phyloP scores from a whole-genome alignment of 2,888 invertebrate genomes.

The Onchidella celtica region DNA sequence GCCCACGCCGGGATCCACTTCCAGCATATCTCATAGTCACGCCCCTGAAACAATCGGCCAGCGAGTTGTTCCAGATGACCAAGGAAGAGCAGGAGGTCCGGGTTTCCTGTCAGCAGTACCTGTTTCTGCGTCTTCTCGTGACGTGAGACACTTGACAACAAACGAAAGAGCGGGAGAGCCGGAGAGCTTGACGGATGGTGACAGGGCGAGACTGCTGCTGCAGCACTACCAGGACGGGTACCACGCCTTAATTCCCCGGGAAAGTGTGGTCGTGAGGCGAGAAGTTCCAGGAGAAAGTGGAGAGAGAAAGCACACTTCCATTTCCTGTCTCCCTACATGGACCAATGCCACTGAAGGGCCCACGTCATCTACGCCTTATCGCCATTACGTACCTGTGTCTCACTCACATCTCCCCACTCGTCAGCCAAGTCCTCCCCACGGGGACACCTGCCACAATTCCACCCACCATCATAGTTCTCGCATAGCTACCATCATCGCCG shows the following conservation, averaged over 20 bases:
- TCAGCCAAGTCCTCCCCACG: neutral
- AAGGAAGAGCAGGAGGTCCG: neutral
- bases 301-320: neutral
- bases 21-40: neutral
- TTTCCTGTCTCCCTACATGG: neutral
- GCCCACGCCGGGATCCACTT: neutral
- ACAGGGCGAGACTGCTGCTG: neutral
- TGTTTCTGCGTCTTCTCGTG: neutral
- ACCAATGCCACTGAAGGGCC: neutral
- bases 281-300: neutral
- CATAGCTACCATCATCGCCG: constrained; percentile 41
- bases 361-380: neutral
- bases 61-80: neutral
- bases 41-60: too few relatives aligned
- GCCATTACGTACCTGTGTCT: neutral
- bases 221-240: constrained; percentile 21
- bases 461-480: constrained; percentile 24
- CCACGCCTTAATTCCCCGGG: neutral
- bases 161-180: neutral
- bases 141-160: neutral
- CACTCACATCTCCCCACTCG: neutral
- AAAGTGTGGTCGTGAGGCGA: neutral
- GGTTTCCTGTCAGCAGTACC: neutral
- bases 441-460: neutral
- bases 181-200: neutral